Evolutionary conservation across 2,113 vertebrate genomes (phyloP).

Genomic region (Poicephalus gulielmi): DNA sequence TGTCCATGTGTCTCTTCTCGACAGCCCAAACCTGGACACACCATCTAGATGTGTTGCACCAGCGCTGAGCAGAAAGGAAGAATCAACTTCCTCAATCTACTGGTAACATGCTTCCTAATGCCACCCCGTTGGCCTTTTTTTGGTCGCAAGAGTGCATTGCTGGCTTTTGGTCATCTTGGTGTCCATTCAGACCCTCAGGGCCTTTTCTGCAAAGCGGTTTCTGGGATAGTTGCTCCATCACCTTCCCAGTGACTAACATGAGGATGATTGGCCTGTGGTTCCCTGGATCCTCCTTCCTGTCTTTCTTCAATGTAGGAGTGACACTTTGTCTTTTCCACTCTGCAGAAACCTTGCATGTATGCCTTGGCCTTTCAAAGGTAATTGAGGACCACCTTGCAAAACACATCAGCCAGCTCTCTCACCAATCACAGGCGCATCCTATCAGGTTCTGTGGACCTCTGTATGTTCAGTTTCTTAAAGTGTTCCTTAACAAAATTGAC

Average conservation of each 20-base stretch:
- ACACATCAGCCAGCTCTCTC: not conserved
- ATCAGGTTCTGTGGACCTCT: not conserved
- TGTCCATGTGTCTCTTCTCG: not conserved
- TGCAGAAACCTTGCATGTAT: not conserved
- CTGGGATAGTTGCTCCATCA: not conserved
- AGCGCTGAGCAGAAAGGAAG: not conserved
- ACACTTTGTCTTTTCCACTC: not conserved
- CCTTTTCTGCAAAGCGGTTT: not conserved
- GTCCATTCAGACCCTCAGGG: not conserved
- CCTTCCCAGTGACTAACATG: not conserved
- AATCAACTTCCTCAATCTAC: not conserved
- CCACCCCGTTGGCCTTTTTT: not conserved
- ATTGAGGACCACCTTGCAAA: not conserved
- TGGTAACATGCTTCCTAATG: not conserved
- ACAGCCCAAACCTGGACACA: not conserved
- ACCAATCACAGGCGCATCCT: not conserved
- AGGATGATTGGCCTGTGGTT: not conserved
- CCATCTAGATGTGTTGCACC: not conserved
- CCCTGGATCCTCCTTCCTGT: not conserved
- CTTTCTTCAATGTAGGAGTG: not conserved
- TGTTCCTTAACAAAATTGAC: not conserved
- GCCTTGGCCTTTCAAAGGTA: not conserved
- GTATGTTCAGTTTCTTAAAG: not conserved
- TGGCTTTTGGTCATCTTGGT: not conserved
- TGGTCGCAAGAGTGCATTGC: not conserved